phyloP scores from a whole-genome alignment of 1,140 invertebrate genomes.

The Macrotrachela quadricornifera region DNA sequence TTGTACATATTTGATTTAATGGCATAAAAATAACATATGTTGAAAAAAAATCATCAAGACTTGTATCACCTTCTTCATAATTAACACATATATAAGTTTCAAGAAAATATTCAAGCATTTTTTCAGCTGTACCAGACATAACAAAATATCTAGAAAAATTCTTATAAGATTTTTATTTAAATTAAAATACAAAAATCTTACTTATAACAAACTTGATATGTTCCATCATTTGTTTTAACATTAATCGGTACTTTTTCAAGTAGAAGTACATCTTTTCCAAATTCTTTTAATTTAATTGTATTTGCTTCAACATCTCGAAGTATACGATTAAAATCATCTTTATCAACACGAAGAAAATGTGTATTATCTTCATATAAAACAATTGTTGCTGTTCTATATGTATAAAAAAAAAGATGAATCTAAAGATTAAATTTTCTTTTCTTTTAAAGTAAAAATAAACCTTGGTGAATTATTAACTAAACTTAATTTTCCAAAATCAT shows the following conservation, averaged over 20 bases:
- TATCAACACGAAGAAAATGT: slow-evolving; percentile 62
- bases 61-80: slow-evolving; percentile 37
- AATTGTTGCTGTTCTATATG: slow-evolving; percentile 55
- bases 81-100: slow-evolving; percentile 50
- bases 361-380: slow-evolving; percentile 58
- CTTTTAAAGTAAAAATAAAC: too few species aligned
- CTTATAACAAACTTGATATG: slow-evolving; percentile 40
- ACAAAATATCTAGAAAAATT: slow-evolving; percentile 48
- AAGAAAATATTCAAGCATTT: slow-evolving; percentile 63
- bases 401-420: neutral
- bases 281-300: slow-evolving; percentile 61
- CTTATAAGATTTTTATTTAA: neutral
- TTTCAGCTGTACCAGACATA: slow-evolving; percentile 63
- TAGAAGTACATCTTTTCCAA: slow-evolving; percentile 60
- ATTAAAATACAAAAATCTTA: slow-evolving; percentile 19
- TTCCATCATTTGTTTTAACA: slow-evolving; percentile 16
- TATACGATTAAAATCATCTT: slow-evolving; percentile 65
- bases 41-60: slow-evolving; percentile 60
- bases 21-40: slow-evolving; percentile 71
- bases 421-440: neutral
- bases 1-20: slow-evolving; percentile 47
- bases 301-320: slow-evolving; percentile 64
- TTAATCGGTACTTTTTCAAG: slow-evolving; percentile 47
- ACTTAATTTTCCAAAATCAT: slow-evolving; percentile 68
- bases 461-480: slow-evolving; percentile 64